A percentile compares a stretch with the other conserved stretches of the same genome.
Evolutionary conservation across 2,113 vertebrate species (phyloP).

Genomic region (Micromys minutus): DNA sequence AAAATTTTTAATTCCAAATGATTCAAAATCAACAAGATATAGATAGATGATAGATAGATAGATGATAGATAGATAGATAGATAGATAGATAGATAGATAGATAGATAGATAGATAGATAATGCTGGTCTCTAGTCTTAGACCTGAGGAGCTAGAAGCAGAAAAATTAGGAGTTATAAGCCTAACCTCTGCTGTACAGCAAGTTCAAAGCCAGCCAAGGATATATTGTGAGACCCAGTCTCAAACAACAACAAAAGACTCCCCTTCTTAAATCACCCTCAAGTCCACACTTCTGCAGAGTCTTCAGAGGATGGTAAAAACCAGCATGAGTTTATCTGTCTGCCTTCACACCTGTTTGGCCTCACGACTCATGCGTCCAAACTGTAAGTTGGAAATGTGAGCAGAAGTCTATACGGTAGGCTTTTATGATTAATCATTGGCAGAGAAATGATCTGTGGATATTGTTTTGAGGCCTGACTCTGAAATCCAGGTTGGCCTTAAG

Average conservation of each 20-base stretch:
- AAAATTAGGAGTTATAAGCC: neutral
- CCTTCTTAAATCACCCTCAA: neutral
- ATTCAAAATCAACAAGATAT: neutral
- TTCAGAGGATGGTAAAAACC: neutral
- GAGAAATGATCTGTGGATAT: neutral
- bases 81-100: too few relatives aligned
- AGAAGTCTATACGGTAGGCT: neutral
- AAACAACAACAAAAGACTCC: neutral
- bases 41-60: too few relatives aligned
- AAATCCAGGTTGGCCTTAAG: neutral
- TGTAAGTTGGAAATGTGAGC: neutral
- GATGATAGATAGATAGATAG: too few relatives aligned
- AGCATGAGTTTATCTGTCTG: neutral
- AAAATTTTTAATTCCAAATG: conserved; percentile 44
- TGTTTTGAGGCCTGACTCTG: neutral
- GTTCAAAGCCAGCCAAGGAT: neutral
- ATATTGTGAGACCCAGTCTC: neutral
- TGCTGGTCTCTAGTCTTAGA: neutral
- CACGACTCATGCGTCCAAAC: neutral
- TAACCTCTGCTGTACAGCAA: neutral
- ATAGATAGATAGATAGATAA: too few relatives aligned
- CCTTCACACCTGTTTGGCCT: neutral
- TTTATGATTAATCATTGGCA: neutral
- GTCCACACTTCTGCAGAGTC: neutral
- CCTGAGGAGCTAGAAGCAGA: neutral